Evolutionary conservation across 1,140 invertebrate genomes (phyloP), one percentile per base, ranked within the genome.

Genomic region (Drusus annulatus): DNA sequence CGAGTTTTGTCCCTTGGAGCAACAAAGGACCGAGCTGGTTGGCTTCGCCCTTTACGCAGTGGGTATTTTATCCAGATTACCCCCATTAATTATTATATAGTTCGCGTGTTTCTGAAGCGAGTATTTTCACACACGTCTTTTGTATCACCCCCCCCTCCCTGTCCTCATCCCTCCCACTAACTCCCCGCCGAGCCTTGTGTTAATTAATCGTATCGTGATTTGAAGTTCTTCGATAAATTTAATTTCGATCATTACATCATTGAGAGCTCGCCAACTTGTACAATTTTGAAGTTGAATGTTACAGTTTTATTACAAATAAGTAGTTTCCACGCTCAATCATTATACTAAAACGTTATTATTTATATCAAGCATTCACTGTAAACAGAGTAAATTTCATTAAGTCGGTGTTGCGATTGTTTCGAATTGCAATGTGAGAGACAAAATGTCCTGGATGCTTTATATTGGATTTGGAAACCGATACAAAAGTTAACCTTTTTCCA

Each of bases 61-160:
- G 25, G 31, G 31, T 31, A 17, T 68, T n/a, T 45, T 50, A 45
- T 31, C 31, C 25, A 45, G 31, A 36, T 68, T 36, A 31, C 63
- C 63, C 63, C 63, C 63, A 63, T 63, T 68, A 16, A 68, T 68
- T 68, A 68, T 68, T 68, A 19, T 36, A 68, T 68, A 68, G 25
- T 68, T 68, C 4, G 31, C 63, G 63, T 68, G 63, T 68, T 68
- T 45, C 63, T 68, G 63, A 68, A 31, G 63, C 63, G 63, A 68
- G 16, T 68, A 68, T 68, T 68, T 68, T 68, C 63, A 68, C 63
- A 68, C 63, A 45, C 63, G 63, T 68, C 63, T 68, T 68, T 68
- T 68, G 63, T 68, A 36, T 63, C 60, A 21, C 63, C 19, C 13
- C 16, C 31, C 63, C 2, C 36, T 15, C 23, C 36, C 8, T 13